Conservation (phyloP, 2,888 invertebrate species). For the Pilophorus perplexus region DNA sequence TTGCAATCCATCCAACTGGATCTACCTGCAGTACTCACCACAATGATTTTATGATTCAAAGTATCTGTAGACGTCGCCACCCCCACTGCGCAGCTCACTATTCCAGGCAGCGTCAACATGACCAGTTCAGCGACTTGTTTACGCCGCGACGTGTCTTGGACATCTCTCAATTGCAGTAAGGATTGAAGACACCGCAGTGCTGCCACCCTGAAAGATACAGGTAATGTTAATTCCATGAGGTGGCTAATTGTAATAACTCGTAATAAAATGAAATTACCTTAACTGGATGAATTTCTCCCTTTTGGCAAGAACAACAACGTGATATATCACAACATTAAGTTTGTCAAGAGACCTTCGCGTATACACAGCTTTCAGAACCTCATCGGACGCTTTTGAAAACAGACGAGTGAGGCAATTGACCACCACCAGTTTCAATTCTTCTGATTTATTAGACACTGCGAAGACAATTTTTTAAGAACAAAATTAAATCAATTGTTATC, state of each 20-base stretch:
- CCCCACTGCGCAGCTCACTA: slow-evolving; percentile 60
- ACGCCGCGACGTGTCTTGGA: slow-evolving; percentile 54
- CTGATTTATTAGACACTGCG: slow-evolving; percentile 52
- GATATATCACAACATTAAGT: slow-evolving; percentile 65
- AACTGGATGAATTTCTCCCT: slow-evolving; percentile 63
- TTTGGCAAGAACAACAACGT: slow-evolving; percentile 64
- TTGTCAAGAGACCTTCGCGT: slow-evolving; percentile 59
- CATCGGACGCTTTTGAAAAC: slow-evolving; percentile 55
- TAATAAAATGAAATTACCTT: slow-evolving; percentile 58
- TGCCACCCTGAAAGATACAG: slow-evolving; percentile 48
- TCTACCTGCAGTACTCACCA: too few relatives aligned
- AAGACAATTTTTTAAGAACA: too few relatives aligned
- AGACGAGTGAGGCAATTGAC: slow-evolving; percentile 58
- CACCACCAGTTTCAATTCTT: slow-evolving; percentile 64
- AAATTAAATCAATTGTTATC: too few relatives aligned
- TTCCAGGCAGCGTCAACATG: slow-evolving; percentile 64
- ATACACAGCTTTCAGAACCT: slow-evolving; percentile 59
- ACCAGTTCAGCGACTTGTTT: slow-evolving; percentile 60
- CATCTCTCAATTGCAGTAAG: slow-evolving; percentile 60
- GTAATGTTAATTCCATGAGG: not conserved
- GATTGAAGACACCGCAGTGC: slow-evolving; percentile 63
- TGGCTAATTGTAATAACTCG: not conserved
- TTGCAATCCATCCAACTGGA: too few relatives aligned
- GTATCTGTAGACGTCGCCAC: slow-evolving; percentile 60
- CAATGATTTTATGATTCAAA: slow-evolving; percentile 62